phyloP scores from a whole-genome alignment of 64 coral and sea anemone genomes.

The Montipora sp. region DNA sequence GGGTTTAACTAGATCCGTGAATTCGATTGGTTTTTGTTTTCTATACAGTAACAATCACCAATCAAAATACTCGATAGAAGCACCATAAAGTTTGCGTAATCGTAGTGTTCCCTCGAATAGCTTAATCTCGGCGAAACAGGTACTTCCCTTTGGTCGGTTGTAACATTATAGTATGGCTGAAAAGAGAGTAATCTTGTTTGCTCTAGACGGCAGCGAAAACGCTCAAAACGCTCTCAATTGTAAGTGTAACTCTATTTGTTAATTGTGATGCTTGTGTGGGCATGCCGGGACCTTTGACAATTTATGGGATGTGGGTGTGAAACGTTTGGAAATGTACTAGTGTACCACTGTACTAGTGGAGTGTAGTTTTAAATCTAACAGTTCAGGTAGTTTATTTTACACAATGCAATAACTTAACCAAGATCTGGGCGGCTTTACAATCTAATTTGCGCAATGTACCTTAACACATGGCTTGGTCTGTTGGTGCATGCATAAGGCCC shows the following conservation, averaged over 20 bases:
- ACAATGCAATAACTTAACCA: too few relatives aligned
- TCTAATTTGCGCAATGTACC: background rate
- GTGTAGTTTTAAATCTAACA: background rate
- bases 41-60: background rate
- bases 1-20: background rate
- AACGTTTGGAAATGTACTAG: too few relatives aligned
- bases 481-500: background rate
- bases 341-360: too few relatives aligned
- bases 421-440: background rate
- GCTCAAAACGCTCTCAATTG: slow-evolving; percentile 9
- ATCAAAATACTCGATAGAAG: background rate
- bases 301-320: background rate
- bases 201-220: slow-evolving; percentile 4
- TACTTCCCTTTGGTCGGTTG: too few relatives aligned
- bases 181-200: background rate
- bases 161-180: background rate
- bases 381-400: too few relatives aligned
- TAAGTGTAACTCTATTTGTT: background rate
- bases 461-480: background rate
- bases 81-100: too few relatives aligned
- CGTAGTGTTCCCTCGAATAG: too few relatives aligned
- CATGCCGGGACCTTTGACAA: background rate
- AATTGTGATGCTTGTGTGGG: background rate
- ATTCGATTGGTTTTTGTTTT: background rate
- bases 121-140: too few relatives aligned